Percentiles rank a stretch among this genome's conserved stretches.
phyloP scores from a whole-genome alignment of 2,113 vertebrate genomes.

The Girardinichthys multiradiatus region DNA sequence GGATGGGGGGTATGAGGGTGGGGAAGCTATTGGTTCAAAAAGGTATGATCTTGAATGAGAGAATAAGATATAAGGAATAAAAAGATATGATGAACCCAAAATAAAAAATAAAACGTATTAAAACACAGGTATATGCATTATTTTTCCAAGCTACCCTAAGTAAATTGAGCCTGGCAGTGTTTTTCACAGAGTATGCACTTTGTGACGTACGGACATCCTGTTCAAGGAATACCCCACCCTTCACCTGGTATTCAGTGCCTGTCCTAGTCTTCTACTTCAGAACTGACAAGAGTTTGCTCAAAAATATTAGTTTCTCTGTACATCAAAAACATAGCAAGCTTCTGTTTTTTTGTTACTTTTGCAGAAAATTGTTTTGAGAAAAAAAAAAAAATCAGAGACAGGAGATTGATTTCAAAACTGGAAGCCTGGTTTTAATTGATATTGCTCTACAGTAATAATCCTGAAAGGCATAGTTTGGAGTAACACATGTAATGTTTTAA shows the following conservation, averaged over 20 bases:
- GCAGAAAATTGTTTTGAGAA: neutral
- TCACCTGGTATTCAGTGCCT: too few relatives aligned
- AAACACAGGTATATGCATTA: neutral
- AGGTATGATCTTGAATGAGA: slow-evolving; percentile 12
- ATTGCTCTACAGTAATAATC: slow-evolving; percentile 99
- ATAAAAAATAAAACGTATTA: too few relatives aligned
- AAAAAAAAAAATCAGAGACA: slow-evolving; percentile 74
- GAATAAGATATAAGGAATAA: neutral
- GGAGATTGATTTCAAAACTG: slow-evolving; percentile 93
- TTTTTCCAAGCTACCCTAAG: neutral
- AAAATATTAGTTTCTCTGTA: too few relatives aligned
- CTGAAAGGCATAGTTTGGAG: slow-evolving; percentile 99
- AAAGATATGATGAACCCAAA: too few relatives aligned
- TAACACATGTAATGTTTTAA: slow-evolving; percentile 97
- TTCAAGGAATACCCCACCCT: too few relatives aligned
- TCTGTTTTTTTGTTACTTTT: neutral
- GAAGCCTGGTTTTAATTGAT: slow-evolving; percentile 99
- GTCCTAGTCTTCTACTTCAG: too few relatives aligned
- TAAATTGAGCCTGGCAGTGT: neutral
- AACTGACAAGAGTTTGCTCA: too few relatives aligned
- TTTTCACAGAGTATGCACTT: neutral
- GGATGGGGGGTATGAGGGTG: neutral
- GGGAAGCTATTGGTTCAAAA: neutral
- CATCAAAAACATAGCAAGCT: neutral
- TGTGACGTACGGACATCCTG: too few relatives aligned